Evolutionary conservation across 2,888 invertebrate genomes (phyloP), one percentile per base, ranked within the genome.

Genomic region (Adelognathus sp.): DNA sequence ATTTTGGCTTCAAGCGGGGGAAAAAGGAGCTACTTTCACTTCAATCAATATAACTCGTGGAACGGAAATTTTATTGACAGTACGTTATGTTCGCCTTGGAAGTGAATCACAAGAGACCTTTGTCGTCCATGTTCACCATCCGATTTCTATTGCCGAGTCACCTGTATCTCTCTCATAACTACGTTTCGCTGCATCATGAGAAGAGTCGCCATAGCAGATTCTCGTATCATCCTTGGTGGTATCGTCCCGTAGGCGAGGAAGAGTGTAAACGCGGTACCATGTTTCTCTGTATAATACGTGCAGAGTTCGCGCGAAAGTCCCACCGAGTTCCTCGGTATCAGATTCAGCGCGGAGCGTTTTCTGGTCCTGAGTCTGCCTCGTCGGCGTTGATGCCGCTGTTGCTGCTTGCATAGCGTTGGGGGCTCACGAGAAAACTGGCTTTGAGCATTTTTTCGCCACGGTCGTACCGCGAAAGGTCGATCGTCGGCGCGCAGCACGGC

Each of bases 401-500:
- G 60, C 52, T 52, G 29, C 60, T 67, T 63, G 41, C 14, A 44
- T 52, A 64, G 61, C 39, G n/a, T n/a, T n/a, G n/a, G 63, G 60
- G 60, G 70, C 74, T 75, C 80, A 69, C 80, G 83, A 85, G 85
- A 85, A 84, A 85, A 88, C 88, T 88, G 86, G 87, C 89, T 88
- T 80, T 80, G 82, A 76, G 83, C 21, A 85, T 88, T 87, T 88
- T 56, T 44, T 11, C 44, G 69, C 31, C 21, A n/a, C 39, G 60
- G 78, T 29, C 44, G 44, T 74, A 66, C 69, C 74, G 74, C 64
- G 78, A 90, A 90, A 90, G 90, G 90, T 91, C 90, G 90, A 87
- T 89, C 88, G 86, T 81, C 74, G 74, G 54, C 77, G 72, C 66
- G 46, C 73, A n/a, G n/a, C n/a, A 70, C 70, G 54, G 29, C n/a